A percentile compares a stretch with the other conserved stretches of the same genome.
These are phyloP conservation scores for Eupleurogrammus muticus DNA, from an alignment of 2,797 vertebrate species.

Conservation along the genomic window DNA sequence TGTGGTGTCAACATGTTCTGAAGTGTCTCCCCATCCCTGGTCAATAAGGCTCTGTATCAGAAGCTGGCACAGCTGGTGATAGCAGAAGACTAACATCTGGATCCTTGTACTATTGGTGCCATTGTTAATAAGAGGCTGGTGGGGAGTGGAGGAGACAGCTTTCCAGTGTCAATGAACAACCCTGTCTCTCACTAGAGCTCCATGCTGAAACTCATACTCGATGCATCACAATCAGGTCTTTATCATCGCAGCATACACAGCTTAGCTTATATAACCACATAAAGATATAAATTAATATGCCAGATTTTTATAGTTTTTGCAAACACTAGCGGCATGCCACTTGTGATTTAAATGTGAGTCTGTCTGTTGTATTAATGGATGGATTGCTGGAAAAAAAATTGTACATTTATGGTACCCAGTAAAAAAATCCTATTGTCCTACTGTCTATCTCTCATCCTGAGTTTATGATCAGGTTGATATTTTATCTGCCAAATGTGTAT, in stretches of 20 bases:
- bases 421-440: not conserved
- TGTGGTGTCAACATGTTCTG: slow-evolving; percentile 53
- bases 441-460: not conserved
- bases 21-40: slow-evolving; percentile 63
- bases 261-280: not conserved
- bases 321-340: not conserved
- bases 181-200: slow-evolving; percentile 58
- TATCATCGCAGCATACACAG: not conserved
- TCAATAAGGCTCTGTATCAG: slow-evolving; percentile 81
- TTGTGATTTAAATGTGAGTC: too few relatives aligned
- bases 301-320: slow-evolving; percentile 1
- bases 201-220: slow-evolving; percentile 38
- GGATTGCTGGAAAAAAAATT: not conserved
- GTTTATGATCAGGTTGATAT: not conserved
- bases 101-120: slow-evolving; percentile 71
- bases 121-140: slow-evolving; percentile 79
- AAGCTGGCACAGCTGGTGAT: slow-evolving; percentile 79
- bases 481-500: not conserved
- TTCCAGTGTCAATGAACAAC: slow-evolving; percentile 76
- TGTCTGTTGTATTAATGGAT: not conserved
- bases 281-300: not conserved
- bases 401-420: too few relatives aligned
- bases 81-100: slow-evolving; percentile 79
- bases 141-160: slow-evolving; percentile 76
- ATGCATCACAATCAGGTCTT: slow-evolving; percentile 24